These are phyloP conservation scores for Apocheima hispidaria DNA, from an alignment of 2,888 invertebrate species.

Conservation along the genomic window DNA sequence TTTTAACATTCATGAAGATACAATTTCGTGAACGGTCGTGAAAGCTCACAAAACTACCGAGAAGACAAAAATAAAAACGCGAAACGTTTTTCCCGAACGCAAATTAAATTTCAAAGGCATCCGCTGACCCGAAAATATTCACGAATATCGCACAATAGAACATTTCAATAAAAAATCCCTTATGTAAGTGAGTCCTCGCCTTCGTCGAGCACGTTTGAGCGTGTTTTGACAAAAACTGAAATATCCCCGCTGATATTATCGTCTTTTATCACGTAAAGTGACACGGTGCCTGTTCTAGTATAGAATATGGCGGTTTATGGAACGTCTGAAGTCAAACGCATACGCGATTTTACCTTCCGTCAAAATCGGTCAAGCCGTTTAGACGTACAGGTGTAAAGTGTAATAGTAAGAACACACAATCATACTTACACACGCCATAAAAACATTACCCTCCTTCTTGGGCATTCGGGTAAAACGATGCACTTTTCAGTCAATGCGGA, in stretches of 20 bases:
- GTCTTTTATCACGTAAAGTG: constrained; percentile 66
- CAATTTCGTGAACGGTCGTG: background rate
- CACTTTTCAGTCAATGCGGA: too few relatives aligned
- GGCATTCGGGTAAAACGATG: too few relatives aligned
- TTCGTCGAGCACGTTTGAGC: constrained; percentile 47
- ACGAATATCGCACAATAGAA: constrained; percentile 37
- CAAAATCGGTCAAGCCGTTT: too few relatives aligned
- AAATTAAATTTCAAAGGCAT: constrained; percentile 44
- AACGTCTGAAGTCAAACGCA: background rate
- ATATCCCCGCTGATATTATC: constrained; percentile 57
- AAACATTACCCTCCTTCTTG: too few relatives aligned
- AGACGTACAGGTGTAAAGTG: too few relatives aligned
- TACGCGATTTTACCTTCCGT: constrained; percentile 6
- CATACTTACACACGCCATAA: too few relatives aligned
- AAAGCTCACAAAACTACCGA: constrained; percentile 11
- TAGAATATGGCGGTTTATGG: constrained; percentile 49
- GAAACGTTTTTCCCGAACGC: constrained; percentile 18
- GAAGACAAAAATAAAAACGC: constrained; percentile 20
- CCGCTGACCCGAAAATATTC: constrained; percentile 43
- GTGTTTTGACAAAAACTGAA: constrained; percentile 57
- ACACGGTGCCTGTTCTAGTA: constrained; percentile 55
- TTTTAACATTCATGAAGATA: too few relatives aligned
- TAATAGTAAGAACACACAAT: too few relatives aligned
- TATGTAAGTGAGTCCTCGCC: constrained; percentile 48
- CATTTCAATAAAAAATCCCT: constrained; percentile 49